Base-by-base conservation (phyloP, 2,113 vertebrate species). In the Rhabdomys dilectus region DNA sequence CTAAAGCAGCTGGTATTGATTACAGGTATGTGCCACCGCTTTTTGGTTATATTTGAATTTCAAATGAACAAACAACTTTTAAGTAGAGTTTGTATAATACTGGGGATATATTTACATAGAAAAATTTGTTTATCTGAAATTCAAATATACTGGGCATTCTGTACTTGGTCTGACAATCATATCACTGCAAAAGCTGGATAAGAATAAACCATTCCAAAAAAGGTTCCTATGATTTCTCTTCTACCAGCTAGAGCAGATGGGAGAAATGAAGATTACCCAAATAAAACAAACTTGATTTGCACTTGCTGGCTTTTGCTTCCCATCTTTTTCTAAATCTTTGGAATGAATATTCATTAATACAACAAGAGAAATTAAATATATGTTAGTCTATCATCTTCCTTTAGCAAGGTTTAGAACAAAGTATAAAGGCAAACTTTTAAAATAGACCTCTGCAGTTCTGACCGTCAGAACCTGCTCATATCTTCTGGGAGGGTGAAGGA, bases 321-420 rank as follows among this genome's bases (percentile, higher is more conserved):
- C 22, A 76, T 53, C 36, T 85, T 95, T 76, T 81, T 53, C 78
- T 56, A 89, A 84, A 48, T 68, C 75, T 82, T 75, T 85, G 85
- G 64, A 93, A 92, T 73, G 77, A 95, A 89, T 91, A 93, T 75
- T 62, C 48, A 92, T 90, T 89, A 90, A 90, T 82, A 62, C 87
- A 94, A 91, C 17, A 84, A 95, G 66, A 90, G 75, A 89, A 91
- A 81, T 39, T 53, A 80, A 86, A 70, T n/a, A 92, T 9, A 92
- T 13, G 51, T 13, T 70, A 80, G 51, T 60, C 86, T 92, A 48
- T 53, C 73, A 45, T 90, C 89, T 89, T 94, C 42, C 77, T 94
- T 96, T 81, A 94, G 77, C n/a, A 94, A 84, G 68, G 64, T 64
- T 45, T 24, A 62, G 80, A 89, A 92, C 64, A 60, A 89, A 91